A percentile compares a stretch with the other conserved stretches of the same genome.
These are phyloP conservation scores for Torymus texanus DNA, from an alignment of 2,888 invertebrate genomes.

Conservation along the genomic window DNA sequence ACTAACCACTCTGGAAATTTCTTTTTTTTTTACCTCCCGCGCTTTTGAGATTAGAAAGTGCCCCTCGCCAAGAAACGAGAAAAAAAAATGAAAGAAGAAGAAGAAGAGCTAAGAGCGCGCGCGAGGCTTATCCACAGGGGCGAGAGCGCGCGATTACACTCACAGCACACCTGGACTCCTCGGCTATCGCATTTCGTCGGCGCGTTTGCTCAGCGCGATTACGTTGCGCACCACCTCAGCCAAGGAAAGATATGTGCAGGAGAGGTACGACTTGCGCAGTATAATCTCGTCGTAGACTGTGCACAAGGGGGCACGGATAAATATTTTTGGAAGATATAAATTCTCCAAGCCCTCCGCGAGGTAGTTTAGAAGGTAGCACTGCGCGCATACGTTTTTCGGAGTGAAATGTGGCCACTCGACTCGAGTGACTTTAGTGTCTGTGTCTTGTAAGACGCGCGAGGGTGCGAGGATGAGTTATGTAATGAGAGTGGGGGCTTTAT, in stretches of 20 bases:
- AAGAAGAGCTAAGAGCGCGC: neutral
- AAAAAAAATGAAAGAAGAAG: conserved; percentile 31
- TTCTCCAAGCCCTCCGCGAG: neutral
- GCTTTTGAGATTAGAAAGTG: too few species aligned
- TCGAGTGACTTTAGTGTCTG: neutral
- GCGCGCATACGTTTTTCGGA: too few species aligned
- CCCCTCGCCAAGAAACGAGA: too few species aligned
- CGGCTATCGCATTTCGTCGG: conserved; percentile 31
- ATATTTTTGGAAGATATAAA: conserved; percentile 45
- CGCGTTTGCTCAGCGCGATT: conserved; percentile 25
- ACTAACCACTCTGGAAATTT: too few species aligned
- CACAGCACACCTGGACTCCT: conserved; percentile 16
- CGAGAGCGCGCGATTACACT: neutral
- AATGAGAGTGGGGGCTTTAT: too few species aligned
- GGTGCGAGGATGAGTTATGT: too few species aligned
- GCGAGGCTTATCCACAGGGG: neutral
- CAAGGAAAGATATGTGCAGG: too few species aligned
- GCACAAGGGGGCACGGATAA: conserved; percentile 20
- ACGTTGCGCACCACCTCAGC: neutral
- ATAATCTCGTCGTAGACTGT: conserved; percentile 4
- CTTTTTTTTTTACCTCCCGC: too few species aligned
- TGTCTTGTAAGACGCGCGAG: neutral
- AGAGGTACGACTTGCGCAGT: neutral
- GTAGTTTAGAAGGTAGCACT: too few species aligned
- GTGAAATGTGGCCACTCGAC: too few species aligned